These are phyloP conservation scores for Rousettus leschenaultii DNA, from an alignment of 2,113 vertebrate genomes.

Conservation along the genomic window DNA sequence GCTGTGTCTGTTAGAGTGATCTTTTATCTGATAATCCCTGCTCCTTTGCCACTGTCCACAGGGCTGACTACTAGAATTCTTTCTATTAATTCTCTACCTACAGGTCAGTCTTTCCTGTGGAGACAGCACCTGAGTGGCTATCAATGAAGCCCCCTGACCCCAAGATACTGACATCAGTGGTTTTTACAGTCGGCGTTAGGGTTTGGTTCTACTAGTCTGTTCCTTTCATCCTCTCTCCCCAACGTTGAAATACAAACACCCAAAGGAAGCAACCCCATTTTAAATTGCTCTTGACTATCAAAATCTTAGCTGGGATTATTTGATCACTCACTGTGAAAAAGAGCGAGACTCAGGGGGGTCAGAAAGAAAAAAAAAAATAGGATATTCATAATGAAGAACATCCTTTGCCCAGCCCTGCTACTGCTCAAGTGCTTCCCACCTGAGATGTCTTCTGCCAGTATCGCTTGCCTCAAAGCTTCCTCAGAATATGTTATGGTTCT, in stretches of 20 bases:
- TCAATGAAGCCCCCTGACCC: neutral
- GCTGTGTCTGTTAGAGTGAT: neutral
- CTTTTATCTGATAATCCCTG: neutral
- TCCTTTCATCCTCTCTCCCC: neutral
- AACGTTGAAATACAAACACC: neutral
- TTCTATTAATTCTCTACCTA: neutral
- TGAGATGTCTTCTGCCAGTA: neutral
- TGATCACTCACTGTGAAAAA: neutral
- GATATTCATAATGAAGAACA: neutral
- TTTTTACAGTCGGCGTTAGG: neutral
- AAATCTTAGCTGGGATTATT: neutral
- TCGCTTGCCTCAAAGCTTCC: neutral
- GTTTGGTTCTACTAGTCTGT: neutral
- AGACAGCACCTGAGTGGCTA: neutral
- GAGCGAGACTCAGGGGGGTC: neutral
- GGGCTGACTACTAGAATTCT: neutral
- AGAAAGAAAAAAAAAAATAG: slow-evolving; percentile 6
- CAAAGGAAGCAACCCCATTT: neutral
- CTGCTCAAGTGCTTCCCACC: neutral
- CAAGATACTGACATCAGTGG: neutral
- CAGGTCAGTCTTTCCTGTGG: neutral
- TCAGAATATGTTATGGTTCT: neutral
- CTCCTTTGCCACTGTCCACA: neutral
- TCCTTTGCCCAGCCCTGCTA: neutral
- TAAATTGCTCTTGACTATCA: neutral